A percentile compares a stretch with the other conserved stretches of the same genome.
These are phyloP conservation scores for Meiosimyza platycephala DNA, from an alignment of 2,888 invertebrate species.

Conservation along the genomic window DNA sequence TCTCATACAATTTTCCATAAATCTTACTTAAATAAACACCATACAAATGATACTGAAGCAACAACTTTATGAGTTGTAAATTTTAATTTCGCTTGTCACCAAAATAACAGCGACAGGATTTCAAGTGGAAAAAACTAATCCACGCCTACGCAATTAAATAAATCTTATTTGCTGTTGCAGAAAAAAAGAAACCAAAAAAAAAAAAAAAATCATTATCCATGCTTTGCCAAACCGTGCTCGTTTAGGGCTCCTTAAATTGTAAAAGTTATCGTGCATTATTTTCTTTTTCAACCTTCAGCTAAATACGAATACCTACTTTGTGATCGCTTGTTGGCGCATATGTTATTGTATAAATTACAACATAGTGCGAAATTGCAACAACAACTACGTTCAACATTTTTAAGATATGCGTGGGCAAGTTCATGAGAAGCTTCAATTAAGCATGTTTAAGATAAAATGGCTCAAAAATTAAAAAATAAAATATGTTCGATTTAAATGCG, in stretches of 20 bases:
- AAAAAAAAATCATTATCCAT: background rate
- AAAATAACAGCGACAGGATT: constrained; percentile 2
- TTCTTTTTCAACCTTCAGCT: background rate
- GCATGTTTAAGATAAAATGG: too few relatives aligned
- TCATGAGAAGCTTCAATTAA: too few relatives aligned
- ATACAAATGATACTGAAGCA: too few relatives aligned
- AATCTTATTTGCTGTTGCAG: constrained; percentile 7
- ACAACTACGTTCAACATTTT: too few relatives aligned
- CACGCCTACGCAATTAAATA: constrained; percentile 14
- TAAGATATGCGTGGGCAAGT: too few relatives aligned
- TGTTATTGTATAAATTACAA: constrained; percentile 28
- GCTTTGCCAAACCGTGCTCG: background rate
- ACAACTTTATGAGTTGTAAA: too few relatives aligned
- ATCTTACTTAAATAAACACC: too few relatives aligned
- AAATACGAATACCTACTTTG: background rate
- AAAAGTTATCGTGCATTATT: background rate
- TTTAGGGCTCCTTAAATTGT: constrained; percentile 4
- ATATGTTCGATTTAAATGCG: too few relatives aligned
- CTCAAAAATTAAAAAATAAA: too few relatives aligned
- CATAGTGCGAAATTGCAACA: constrained; percentile 24
- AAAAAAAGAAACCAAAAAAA: background rate
- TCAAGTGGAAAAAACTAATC: background rate
- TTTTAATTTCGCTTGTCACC: constrained; percentile 3
- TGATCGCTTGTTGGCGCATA: constrained; percentile 24
- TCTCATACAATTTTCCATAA: too few relatives aligned